Evolutionary conservation across 1,140 invertebrate species (phyloP).

Genomic region (Acyrthosiphon pisum): DNA sequence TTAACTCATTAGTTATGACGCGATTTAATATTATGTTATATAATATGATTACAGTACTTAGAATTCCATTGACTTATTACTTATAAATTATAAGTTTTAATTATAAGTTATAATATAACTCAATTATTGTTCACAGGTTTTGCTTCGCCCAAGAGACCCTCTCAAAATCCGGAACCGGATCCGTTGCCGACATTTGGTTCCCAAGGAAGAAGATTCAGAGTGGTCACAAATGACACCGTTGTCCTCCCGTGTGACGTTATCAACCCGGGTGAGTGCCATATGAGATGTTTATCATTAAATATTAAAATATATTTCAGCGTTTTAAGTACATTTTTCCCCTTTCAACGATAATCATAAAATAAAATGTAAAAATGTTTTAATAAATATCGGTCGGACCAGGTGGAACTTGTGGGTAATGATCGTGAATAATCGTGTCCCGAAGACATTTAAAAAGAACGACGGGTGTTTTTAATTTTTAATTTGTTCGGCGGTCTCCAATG

Average conservation of each 20-base stretch:
- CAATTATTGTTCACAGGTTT: slow-evolving; percentile 1
- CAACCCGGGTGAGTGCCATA: slow-evolving; percentile 62
- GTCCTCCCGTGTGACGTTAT: slow-evolving; percentile 64
- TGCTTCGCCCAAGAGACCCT: slow-evolving; percentile 1
- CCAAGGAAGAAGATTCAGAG: slow-evolving; percentile 63
- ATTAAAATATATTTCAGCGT: background rate
- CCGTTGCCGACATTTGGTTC: slow-evolving; percentile 65
- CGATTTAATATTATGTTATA: too few species aligned
- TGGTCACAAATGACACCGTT: slow-evolving; percentile 63
- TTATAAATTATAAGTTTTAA: too few species aligned
- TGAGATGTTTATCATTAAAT: background rate
- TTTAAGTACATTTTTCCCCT: background rate
- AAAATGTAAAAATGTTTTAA: slow-evolving; percentile 19
- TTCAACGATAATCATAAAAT: background rate
- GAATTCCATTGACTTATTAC: too few species aligned
- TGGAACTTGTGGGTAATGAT: background rate
- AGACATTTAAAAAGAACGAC: slow-evolving; percentile 44
- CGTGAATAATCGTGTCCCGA: slow-evolving; percentile 31
- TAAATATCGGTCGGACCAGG: background rate
- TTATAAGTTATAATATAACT: too few species aligned
- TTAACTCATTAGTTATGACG: background rate
- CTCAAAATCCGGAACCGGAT: slow-evolving; percentile 20
- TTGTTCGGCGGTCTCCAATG: slow-evolving; percentile 38
- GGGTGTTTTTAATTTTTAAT: slow-evolving; percentile 51
- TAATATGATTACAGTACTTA: too few species aligned